A percentile compares a stretch with the other conserved stretches of the same genome.
Conservation (phyloP, 2,797 vertebrate genomes). For the Coluber constrictor region DNA sequence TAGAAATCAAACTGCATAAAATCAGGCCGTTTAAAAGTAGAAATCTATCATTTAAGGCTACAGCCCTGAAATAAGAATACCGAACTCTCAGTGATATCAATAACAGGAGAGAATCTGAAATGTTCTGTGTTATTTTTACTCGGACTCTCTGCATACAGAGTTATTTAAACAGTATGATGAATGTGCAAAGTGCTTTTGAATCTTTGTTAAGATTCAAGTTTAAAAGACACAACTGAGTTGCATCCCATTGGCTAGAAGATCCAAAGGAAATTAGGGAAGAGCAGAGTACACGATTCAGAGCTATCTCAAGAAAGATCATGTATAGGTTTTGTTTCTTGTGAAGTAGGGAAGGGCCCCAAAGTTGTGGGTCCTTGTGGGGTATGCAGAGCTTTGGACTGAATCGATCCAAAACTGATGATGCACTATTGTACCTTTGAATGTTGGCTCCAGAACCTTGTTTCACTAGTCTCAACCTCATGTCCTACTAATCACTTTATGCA, state of each 20-base stretch:
- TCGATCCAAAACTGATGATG: background rate
- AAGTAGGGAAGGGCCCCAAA: background rate
- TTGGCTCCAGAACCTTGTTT: background rate
- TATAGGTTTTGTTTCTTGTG: background rate
- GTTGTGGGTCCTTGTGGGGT: no score
- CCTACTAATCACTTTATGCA: background rate
- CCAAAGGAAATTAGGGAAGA: background rate
- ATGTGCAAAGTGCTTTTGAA: background rate
- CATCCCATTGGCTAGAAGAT: background rate
- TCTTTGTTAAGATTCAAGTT: background rate
- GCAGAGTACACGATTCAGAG: background rate
- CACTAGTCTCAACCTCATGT: background rate
- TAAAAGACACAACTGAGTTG: background rate
- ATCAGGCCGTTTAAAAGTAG: background rate
- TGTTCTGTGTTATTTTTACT: background rate
- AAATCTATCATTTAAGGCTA: constrained; percentile 16
- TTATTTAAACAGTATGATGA: background rate
- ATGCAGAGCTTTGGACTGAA: background rate
- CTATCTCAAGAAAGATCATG: background rate
- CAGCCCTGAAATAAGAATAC: background rate
- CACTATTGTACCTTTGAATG: background rate
- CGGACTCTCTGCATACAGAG: background rate
- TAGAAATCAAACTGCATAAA: background rate
- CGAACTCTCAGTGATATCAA: background rate
- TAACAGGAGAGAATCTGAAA: background rate